Evolutionary conservation across 1,140 invertebrate species (phyloP).

Genomic region (Caenorhabditis briggsae): DNA sequence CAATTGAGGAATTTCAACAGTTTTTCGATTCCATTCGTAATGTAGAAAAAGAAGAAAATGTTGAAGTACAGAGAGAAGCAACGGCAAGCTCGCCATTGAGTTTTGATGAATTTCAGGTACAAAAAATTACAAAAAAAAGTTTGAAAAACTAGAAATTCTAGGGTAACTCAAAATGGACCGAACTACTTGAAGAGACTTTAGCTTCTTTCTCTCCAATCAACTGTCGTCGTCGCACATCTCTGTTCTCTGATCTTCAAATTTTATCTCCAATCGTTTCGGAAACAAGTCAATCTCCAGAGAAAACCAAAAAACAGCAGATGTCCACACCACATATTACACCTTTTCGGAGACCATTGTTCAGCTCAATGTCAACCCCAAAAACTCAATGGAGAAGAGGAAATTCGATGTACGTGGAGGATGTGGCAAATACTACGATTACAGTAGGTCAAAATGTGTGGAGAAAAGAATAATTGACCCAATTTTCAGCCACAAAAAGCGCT

Average conservation of each 20-base stretch:
- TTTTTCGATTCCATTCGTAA: background rate
- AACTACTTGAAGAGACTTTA: slow-evolving; percentile 26
- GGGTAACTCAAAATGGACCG: background rate
- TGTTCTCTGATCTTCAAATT: slow-evolving; percentile 21
- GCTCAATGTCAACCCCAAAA: slow-evolving; percentile 15
- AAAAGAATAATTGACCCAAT: background rate
- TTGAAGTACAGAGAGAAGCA: background rate
- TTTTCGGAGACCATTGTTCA: background rate
- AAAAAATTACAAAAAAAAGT: background rate
- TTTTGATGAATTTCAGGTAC: slow-evolving; percentile 9
- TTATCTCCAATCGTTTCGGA: slow-evolving; percentile 36
- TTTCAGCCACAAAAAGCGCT: slow-evolving; percentile 1
- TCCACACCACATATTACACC: background rate
- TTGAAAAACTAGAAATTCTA: background rate
- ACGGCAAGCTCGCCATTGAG: background rate
- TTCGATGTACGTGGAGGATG: slow-evolving; percentile 38
- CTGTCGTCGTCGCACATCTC: slow-evolving; percentile 16
- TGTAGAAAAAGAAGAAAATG: background rate
- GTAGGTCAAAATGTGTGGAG: background rate
- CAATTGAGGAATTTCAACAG: background rate
- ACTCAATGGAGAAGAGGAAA: slow-evolving; percentile 39
- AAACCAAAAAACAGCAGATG: background rate
- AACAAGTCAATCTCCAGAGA: slow-evolving; percentile 22
- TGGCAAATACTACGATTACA: background rate
- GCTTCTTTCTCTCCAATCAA: background rate